Percentiles rank a stretch among this genome's conserved stretches.
phyloP scores from a whole-genome alignment of 2,113 vertebrate species.

The cattle (Bos taurus) region ARS-UCD2.0 NC_037346.1:23729501-23730000 shows the following conservation, averaged over 20 bases:
- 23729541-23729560: not conserved
- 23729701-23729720: conserved; percentile 19
- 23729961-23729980: not conserved
- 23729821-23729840: not conserved
- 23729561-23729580: not conserved
- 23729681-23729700: not conserved
- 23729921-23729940: conserved; percentile 4
- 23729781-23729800: not conserved
- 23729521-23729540: not conserved
- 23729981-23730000: not conserved
- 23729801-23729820: not conserved
- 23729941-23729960: rapidly evolving
- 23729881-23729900: rapidly evolving
- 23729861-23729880: not conserved
- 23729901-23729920: not conserved
- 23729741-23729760: not conserved
- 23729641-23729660: not conserved
- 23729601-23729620: not conserved
- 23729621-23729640: not conserved
- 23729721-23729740: conserved; percentile 17
- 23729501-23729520: not conserved
- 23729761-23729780: not conserved
- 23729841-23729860: not conserved
- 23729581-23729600: not conserved
- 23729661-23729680: not conserved